Percentiles rank a stretch among this genome's conserved stretches.
phyloP scores from a whole-genome alignment of 2,797 vertebrate genomes.

The Thunnus albacares region DNA sequence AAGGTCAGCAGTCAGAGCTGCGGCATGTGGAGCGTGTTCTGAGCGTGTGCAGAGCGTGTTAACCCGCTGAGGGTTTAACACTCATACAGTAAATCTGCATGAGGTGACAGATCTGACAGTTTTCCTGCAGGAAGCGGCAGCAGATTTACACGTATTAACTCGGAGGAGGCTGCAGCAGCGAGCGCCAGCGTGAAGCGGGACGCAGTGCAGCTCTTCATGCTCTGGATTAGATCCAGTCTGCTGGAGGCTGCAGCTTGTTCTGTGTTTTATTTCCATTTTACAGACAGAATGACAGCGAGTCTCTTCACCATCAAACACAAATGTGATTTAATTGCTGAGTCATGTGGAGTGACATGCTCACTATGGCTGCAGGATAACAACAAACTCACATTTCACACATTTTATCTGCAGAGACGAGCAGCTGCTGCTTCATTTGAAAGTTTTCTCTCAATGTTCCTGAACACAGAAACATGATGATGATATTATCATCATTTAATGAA shows the following conservation, averaged over 20 bases:
- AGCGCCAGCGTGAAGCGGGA: conserved; percentile 41
- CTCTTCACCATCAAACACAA: neutral
- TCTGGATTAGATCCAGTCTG: conserved; percentile 40
- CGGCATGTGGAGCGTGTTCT: neutral
- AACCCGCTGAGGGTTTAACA: conserved; percentile 35
- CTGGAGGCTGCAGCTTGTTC: neutral
- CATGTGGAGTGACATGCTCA: too few relatives aligned
- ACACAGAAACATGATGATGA: too few relatives aligned
- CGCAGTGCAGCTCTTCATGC: conserved; percentile 26
- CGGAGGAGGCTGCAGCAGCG: conserved; percentile 27
- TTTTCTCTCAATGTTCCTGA: too few relatives aligned
- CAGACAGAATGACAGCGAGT: neutral
- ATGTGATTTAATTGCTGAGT: too few relatives aligned
- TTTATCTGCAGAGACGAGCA: too few relatives aligned
- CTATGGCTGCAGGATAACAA: too few relatives aligned
- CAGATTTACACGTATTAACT: conserved; percentile 61
- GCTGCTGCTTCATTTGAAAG: too few relatives aligned
- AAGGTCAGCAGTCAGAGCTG: conserved; percentile 37
- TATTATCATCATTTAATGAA: too few relatives aligned
- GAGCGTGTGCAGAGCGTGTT: conserved; percentile 12
- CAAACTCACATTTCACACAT: too few relatives aligned
- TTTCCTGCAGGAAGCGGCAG: conserved; percentile 39
- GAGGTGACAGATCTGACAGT: conserved; percentile 46
- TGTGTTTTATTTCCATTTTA: neutral
- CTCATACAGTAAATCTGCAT: conserved; percentile 42